Percentiles rank a stretch among this genome's conserved stretches.
Conservation (phyloP, 2,113 vertebrate genomes). For the Cygnus buccinator region DNA sequence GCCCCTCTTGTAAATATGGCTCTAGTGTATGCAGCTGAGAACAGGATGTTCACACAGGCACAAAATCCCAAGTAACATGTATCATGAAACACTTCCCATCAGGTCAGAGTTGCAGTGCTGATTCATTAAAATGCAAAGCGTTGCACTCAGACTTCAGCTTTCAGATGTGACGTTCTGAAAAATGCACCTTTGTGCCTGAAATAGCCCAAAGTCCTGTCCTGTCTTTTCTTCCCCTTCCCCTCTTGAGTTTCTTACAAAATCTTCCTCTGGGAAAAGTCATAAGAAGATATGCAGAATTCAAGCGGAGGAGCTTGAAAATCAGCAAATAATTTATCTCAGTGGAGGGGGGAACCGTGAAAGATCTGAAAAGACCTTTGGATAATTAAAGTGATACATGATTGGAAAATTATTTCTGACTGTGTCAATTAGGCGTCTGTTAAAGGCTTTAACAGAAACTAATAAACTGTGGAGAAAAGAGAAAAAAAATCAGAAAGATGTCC, state of each 20-base stretch:
- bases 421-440: slow-evolving; percentile 64
- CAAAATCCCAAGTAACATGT: slow-evolving; percentile 8
- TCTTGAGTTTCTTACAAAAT: background rate
- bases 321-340: slow-evolving; percentile 33
- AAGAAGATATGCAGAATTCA: slow-evolving; percentile 19
- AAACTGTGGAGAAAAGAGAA: slow-evolving; percentile 29
- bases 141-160: background rate
- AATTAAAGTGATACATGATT: slow-evolving; percentile 51
- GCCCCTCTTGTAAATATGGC: background rate
- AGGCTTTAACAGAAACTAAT: slow-evolving; percentile 42
- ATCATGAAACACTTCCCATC: slow-evolving; percentile 35
- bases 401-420: slow-evolving; percentile 37
- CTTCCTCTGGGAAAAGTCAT: slow-evolving; percentile 2
- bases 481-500: background rate
- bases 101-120: background rate
- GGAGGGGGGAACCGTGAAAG: background rate
- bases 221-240: background rate
- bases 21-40: background rate
- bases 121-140: background rate
- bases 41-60: slow-evolving; percentile 46
- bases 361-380: slow-evolving; percentile 12
- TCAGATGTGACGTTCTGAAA: background rate
- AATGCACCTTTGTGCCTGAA: background rate
- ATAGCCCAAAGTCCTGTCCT: background rate
- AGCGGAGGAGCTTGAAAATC: background rate